Percentiles rank a stretch among this genome's conserved stretches.
Evolutionary conservation across 2,888 invertebrate genomes (phyloP).

Genomic region (Pandemis cinnamomeana): DNA sequence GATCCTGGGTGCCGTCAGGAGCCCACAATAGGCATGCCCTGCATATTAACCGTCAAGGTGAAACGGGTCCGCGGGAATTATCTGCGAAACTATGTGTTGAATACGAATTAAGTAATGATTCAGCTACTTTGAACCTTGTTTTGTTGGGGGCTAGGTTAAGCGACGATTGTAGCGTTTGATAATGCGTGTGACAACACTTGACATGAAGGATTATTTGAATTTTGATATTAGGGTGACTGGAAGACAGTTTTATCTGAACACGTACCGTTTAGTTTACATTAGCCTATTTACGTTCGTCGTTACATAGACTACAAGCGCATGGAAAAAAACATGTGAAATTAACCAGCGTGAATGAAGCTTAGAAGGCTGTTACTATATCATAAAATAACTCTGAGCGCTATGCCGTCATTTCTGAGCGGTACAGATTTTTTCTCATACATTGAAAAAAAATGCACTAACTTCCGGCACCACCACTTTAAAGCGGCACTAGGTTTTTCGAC

Average conservation of each 20-base stretch:
- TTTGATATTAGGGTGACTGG: neutral
- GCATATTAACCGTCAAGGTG: slow-evolving; percentile 37
- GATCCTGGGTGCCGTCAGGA: neutral
- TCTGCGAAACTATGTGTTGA: slow-evolving; percentile 36
- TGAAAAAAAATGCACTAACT: too few relatives aligned
- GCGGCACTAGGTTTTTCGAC: too few relatives aligned
- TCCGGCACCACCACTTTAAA: too few relatives aligned
- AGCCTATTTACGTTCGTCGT: too few relatives aligned
- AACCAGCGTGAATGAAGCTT: too few relatives aligned
- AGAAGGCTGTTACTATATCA: too few relatives aligned
- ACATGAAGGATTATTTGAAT: slow-evolving; percentile 15
- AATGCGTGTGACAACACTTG: slow-evolving; percentile 6
- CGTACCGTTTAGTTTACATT: neutral
- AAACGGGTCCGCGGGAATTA: slow-evolving; percentile 36
- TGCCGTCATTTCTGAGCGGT: too few relatives aligned
- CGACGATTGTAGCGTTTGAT: neutral
- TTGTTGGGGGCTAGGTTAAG: neutral
- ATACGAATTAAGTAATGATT: slow-evolving; percentile 36
- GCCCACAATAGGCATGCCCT: slow-evolving; percentile 32
- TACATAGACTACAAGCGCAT: too few relatives aligned
- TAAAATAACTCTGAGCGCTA: too few relatives aligned
- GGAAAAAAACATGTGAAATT: too few relatives aligned
- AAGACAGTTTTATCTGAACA: neutral
- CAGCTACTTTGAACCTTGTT: slow-evolving; percentile 20
- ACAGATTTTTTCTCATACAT: too few relatives aligned